Evolutionary conservation across 1,140 invertebrate species (phyloP).

Genomic region (Diorhabda elongata): DNA sequence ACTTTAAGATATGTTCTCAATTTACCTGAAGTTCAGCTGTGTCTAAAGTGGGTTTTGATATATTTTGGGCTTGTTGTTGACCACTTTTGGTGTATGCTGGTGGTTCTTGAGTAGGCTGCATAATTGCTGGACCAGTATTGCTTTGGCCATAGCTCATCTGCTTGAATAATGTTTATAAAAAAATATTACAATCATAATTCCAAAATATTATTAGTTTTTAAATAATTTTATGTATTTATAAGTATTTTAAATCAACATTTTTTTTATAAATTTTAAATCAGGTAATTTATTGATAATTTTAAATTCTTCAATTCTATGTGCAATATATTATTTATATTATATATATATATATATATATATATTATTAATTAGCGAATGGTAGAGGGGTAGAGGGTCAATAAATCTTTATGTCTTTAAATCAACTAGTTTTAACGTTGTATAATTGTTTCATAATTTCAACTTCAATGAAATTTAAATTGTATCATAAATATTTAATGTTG

Average conservation of each 20-base stretch:
- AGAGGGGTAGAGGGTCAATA: too few species aligned
- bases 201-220: background rate
- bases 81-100: constrained; percentile 55
- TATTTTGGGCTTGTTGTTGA: constrained; percentile 57
- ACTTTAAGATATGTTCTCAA: background rate
- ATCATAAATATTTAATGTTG: too few species aligned
- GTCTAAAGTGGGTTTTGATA: constrained; percentile 48
- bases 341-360: too few species aligned
- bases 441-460: too few species aligned
- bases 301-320: background rate
- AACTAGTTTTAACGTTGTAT: too few species aligned
- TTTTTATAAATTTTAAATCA: background rate
- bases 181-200: background rate
- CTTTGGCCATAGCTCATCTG: constrained; percentile 22
- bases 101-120: constrained; percentile 60
- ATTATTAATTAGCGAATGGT: too few species aligned
- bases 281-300: background rate
- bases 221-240: too few species aligned
- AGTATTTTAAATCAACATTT: background rate
- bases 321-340: too few species aligned
- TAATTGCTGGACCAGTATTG: constrained; percentile 62
- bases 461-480: too few species aligned
- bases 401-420: too few species aligned
- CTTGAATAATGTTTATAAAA: background rate
- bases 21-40: constrained; percentile 66